Percentiles rank a stretch among this genome's conserved stretches.
Evolutionary conservation across 2,113 vertebrate species (phyloP).

Genomic region (Hydropotes inermis): DNA sequence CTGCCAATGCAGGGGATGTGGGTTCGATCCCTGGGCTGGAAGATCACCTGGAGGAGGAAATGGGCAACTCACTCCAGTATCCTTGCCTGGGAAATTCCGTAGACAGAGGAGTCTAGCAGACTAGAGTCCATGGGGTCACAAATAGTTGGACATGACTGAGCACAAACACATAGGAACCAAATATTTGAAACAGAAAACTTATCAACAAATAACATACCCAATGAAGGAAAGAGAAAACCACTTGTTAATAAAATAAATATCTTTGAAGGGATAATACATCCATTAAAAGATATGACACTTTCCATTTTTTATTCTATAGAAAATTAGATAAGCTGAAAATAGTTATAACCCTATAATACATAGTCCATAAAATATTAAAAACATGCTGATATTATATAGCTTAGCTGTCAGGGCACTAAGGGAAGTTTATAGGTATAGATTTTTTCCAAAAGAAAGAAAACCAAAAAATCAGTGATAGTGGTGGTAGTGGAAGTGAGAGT

Average conservation of each 20-base stretch:
- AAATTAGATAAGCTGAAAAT: not conserved
- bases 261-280: not conserved
- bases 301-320: not conserved
- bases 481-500: not conserved
- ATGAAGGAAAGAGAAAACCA: not conserved
- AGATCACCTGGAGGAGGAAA: not conserved
- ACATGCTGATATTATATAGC: not conserved
- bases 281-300: not conserved
- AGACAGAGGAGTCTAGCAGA: not conserved
- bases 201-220: not conserved
- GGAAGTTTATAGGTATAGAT: not conserved
- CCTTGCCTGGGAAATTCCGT: not conserved
- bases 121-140: not conserved
- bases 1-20: not conserved
- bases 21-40: not conserved
- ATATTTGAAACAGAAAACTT: not conserved
- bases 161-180: not conserved
- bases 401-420: not conserved
- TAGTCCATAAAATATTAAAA: not conserved
- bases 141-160: not conserved
- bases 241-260: not conserved
- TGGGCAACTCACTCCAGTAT: not conserved
- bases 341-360: not conserved
- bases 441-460: not conserved
- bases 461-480: not conserved